Percentiles rank a stretch among this genome's conserved stretches.
These are phyloP conservation scores for Pheosia gnoma DNA, from an alignment of 2,888 invertebrate species.

Conservation along the genomic window DNA sequence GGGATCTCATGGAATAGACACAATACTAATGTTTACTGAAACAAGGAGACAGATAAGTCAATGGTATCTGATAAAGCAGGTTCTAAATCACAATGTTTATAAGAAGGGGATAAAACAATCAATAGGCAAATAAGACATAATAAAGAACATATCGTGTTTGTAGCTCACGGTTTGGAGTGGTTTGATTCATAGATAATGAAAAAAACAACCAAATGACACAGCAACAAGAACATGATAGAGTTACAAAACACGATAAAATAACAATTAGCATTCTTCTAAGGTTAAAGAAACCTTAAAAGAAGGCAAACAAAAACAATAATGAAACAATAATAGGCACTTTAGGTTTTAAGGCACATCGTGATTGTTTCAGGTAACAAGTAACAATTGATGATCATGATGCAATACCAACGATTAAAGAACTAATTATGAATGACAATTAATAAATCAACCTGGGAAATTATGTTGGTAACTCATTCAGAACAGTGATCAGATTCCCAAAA, in stretches of 20 bases:
- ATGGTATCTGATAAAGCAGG: background rate
- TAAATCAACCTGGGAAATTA: background rate
- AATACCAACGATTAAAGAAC: background rate
- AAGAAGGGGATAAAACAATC: slow-evolving; percentile 55
- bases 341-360: slow-evolving; percentile 73
- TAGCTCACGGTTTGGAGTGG: slow-evolving; percentile 9
- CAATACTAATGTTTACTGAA: no score
- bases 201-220: background rate
- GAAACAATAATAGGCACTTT: slow-evolving; percentile 66
- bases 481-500: background rate
- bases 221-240: background rate
- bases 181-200: background rate
- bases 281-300: slow-evolving; percentile 57
- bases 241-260: slow-evolving; percentile 20
- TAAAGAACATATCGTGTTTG: slow-evolving; percentile 20
- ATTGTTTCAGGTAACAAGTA: slow-evolving; percentile 40
- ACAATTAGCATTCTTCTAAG: slow-evolving; percentile 47
- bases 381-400: background rate
- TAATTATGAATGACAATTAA: no score
- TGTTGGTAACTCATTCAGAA: no score
- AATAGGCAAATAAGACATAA: slow-evolving; percentile 37
- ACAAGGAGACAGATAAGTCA: no score
- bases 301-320: slow-evolving; percentile 46
- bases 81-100: background rate
- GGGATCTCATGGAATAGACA: no score